phyloP scores from a whole-genome alignment of 23 tunicate genomes.

The Halocynthia aurantium region DNA sequence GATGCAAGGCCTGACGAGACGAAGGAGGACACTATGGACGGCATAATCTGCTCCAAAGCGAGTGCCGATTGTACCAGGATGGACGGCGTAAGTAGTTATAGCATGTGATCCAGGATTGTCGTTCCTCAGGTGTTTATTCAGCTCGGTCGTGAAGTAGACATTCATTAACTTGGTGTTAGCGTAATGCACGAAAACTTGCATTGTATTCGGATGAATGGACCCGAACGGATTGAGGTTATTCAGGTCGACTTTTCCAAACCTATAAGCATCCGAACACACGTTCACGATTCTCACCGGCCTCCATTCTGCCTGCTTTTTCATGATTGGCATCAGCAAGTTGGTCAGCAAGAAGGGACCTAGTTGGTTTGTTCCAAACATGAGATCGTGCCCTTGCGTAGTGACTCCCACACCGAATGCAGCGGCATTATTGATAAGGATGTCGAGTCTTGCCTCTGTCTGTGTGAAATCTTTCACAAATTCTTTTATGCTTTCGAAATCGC shows the following conservation, averaged over 20 bases:
- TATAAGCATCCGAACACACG: slow-evolving; percentile 15
- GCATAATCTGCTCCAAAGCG: not conserved
- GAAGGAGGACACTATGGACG: not conserved
- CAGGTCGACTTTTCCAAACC: not conserved
- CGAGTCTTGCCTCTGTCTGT: slow-evolving; percentile 1
- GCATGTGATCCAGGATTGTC: not conserved
- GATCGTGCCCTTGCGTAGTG: slow-evolving; percentile 1
- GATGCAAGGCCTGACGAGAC: not conserved
- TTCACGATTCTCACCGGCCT: slow-evolving; percentile 11
- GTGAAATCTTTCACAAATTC: not conserved
- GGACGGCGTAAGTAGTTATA: slow-evolving; percentile 13
- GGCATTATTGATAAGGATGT: slow-evolving; percentile 16
- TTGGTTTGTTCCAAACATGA: slow-evolving; percentile 6
- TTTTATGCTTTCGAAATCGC: not conserved
- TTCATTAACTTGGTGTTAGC: slow-evolving; percentile 9
- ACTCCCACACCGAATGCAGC: not conserved
- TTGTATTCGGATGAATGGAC: not conserved
- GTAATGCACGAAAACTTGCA: not conserved
- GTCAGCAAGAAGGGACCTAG: slow-evolving; percentile 12
- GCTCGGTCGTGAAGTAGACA: slow-evolving; percentile 6
- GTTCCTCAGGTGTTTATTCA: not conserved
- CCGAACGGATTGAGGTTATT: not conserved
- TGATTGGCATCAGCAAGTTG: slow-evolving; percentile 8
- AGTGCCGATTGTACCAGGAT: slow-evolving; percentile 12
- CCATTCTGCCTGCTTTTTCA: slow-evolving; percentile 1